These are phyloP conservation scores for Isichthys henryi DNA, from an alignment of 2,113 vertebrate genomes.

Conservation along the genomic window DNA sequence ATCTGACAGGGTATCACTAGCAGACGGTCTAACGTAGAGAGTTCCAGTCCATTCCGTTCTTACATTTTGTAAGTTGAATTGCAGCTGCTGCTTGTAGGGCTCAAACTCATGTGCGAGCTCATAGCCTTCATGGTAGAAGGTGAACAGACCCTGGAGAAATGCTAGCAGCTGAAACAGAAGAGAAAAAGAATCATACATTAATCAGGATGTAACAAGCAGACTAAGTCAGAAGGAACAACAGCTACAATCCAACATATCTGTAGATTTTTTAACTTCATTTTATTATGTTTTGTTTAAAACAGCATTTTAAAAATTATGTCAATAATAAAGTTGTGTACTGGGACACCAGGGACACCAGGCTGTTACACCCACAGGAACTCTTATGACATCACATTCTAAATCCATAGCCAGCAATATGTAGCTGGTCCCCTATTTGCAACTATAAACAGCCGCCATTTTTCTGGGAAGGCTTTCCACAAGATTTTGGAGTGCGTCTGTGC, in stretches of 20 bases:
- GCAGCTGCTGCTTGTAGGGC: conserved; percentile 93
- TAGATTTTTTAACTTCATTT: not conserved
- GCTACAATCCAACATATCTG: not conserved
- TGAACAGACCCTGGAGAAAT: conserved; percentile 96
- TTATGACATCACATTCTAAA: too few species aligned
- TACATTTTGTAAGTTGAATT: conserved; percentile 98
- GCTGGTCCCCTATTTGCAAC: too few species aligned
- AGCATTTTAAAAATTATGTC: not conserved
- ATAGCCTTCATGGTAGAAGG: conserved; percentile 98
- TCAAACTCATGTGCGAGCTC: conserved; percentile 95
- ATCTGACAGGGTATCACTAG: not conserved
- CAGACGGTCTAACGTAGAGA: not conserved
- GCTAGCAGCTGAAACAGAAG: conserved; percentile 78
- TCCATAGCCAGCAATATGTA: too few species aligned
- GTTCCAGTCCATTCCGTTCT: conserved; percentile 40
- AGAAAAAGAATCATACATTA: conserved; percentile 8
- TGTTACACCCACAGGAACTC: too few species aligned
- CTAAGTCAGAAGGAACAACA: not conserved
- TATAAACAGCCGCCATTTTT: too few species aligned
- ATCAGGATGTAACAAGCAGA: not conserved
- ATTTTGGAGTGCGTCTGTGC: too few species aligned
- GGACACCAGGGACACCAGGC: too few species aligned
- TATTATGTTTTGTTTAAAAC: not conserved
- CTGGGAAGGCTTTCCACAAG: too few species aligned
- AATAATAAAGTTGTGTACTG: too few species aligned